Evolutionary conservation across 2,797 vertebrate species (phyloP).

Genomic region (Eleutherodactylus coqui): DNA sequence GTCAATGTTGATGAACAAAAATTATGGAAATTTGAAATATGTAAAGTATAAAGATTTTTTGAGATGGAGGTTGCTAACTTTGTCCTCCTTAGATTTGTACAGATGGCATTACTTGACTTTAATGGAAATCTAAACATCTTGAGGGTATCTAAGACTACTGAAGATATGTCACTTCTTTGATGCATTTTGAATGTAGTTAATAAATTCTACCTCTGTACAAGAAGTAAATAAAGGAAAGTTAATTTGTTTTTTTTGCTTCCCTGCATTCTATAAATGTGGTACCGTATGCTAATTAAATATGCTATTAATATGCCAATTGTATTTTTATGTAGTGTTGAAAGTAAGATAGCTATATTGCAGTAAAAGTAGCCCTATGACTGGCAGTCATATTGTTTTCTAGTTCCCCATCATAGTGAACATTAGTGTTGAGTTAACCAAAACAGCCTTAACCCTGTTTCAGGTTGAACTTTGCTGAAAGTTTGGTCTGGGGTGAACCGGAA

Average conservation of each 20-base stretch:
- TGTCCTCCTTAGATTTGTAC: neutral
- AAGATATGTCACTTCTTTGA: constrained; percentile 7
- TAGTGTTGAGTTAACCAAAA: too few relatives aligned
- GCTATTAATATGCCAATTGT: too few relatives aligned
- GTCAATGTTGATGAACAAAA: neutral
- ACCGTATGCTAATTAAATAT: too few relatives aligned
- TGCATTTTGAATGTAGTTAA: neutral
- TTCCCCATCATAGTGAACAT: too few relatives aligned
- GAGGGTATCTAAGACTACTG: neutral
- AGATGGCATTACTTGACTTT: constrained; percentile 28
- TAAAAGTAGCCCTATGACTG: too few relatives aligned
- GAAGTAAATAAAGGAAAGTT: neutral
- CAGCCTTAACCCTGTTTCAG: too few relatives aligned
- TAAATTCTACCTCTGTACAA: neutral
- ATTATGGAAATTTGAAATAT: neutral
- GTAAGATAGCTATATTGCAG: too few relatives aligned
- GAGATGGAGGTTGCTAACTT: neutral
- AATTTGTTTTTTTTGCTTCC: neutral
- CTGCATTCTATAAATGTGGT: too few relatives aligned
- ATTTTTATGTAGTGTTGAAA: too few relatives aligned
- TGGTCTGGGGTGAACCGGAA: too few relatives aligned
- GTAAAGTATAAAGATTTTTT: neutral
- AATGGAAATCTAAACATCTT: constrained; percentile 33
- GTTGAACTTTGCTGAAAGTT: too few relatives aligned
- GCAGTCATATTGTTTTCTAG: too few relatives aligned